Evolutionary conservation across 2,797 vertebrate genomes (phyloP).

Genomic region (Rhabdophis nuchalis): DNA sequence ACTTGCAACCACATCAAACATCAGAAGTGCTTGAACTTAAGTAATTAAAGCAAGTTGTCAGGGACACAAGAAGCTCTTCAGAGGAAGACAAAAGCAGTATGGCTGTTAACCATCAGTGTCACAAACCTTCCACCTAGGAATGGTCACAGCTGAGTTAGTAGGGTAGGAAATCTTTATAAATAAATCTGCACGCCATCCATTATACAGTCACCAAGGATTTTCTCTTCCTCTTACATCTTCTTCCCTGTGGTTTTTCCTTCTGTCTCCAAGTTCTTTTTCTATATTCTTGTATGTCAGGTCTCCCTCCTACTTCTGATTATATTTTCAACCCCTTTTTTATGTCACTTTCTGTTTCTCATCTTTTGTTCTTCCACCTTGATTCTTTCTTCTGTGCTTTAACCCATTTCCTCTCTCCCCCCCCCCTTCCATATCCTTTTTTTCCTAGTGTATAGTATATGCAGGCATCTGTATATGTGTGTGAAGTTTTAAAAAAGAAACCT

Average conservation of each 20-base stretch:
- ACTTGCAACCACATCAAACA: conserved; percentile 58
- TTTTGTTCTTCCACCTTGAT: background rate
- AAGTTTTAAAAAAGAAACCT: background rate
- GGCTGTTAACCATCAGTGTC: conserved; percentile 61
- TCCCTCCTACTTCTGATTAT: conserved; percentile 35
- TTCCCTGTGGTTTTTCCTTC: conserved; percentile 67
- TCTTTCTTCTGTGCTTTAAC: background rate
- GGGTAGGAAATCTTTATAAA: conserved; percentile 54
- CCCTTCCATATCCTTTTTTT: conserved; percentile 14
- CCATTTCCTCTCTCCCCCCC: background rate
- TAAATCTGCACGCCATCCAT: conserved; percentile 56
- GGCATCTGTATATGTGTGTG: background rate
- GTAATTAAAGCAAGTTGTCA: conserved; percentile 72
- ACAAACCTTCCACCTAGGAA: conserved; percentile 63
- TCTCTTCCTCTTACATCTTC: conserved; percentile 51
- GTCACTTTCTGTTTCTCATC: conserved; percentile 29
- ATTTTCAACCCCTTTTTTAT: conserved; percentile 34
- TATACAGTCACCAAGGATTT: conserved; percentile 57
- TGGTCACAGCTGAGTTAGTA: conserved; percentile 64
- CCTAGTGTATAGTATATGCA: rapidly evolving
- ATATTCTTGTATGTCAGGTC: conserved; percentile 58
- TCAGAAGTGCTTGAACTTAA: conserved; percentile 68
- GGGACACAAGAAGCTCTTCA: conserved; percentile 71
- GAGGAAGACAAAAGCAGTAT: conserved; percentile 62
- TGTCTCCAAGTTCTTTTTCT: conserved; percentile 58